Evolutionary conservation across 30 jellyfish, hydroid and myxozoan genomes (phyloP).

Genomic region (Catostylus mosaicus): DNA sequence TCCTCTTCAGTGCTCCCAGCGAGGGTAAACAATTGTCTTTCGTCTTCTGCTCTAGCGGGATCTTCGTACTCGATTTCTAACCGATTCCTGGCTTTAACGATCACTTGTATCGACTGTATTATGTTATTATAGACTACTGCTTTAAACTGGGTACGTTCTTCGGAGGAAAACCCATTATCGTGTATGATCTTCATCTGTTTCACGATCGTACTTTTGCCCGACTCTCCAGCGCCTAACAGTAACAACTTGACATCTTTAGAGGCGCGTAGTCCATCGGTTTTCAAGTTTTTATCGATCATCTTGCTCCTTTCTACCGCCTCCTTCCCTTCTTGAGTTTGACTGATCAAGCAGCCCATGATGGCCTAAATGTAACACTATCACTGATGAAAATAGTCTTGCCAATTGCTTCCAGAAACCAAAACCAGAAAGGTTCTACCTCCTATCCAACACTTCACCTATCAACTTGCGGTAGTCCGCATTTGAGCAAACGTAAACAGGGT

Average conservation of each 20-base stretch:
- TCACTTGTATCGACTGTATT: conserved; percentile 18
- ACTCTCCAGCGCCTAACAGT: conserved; percentile 53
- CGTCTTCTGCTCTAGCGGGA: conserved; percentile 31
- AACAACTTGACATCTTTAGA: conserved; percentile 70
- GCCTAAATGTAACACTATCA: neutral
- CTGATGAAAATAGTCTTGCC: neutral
- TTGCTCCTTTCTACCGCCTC: conserved; percentile 94
- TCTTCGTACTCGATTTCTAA: conserved; percentile 13
- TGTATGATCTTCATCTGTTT: conserved; percentile 77
- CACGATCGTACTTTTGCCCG: conserved; percentile 74
- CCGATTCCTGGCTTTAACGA: conserved; percentile 25
- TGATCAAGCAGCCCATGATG: conserved; percentile 24
- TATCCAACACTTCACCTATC: too few species aligned
- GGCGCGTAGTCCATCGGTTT: conserved; percentile 89
- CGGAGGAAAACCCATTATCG: conserved; percentile 61
- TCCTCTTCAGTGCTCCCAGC: conserved; percentile 26
- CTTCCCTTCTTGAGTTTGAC: conserved; percentile 15
- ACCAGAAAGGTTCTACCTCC: neutral
- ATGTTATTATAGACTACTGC: conserved; percentile 37
- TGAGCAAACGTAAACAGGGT: too few species aligned
- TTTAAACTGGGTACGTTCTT: conserved; percentile 40
- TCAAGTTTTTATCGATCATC: conserved; percentile 89
- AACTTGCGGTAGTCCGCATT: too few species aligned
- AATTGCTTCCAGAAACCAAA: neutral
- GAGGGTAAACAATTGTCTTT: conserved; percentile 7